Evolutionary conservation across 2,113 vertebrate genomes (phyloP), one percentile per base, ranked within the genome.

Genomic region (Thermophis baileyi): DNA sequence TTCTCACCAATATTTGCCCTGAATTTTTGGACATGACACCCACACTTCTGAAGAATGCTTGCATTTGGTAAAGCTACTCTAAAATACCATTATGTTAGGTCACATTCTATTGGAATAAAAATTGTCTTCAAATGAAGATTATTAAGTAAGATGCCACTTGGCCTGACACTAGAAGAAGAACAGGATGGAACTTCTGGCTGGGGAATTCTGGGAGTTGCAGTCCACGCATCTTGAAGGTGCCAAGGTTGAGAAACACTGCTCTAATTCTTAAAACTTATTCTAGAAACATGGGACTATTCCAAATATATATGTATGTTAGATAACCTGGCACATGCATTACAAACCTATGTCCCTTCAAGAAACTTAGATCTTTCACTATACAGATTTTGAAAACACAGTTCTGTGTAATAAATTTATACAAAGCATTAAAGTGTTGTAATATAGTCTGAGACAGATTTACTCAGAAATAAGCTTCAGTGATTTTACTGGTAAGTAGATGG

Each of bases 71-170:
- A 63, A 63, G 10, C 27, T 63, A 11, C 1, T 63, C 27, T 63
- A 63, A 30, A 63, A 63, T 14, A 60, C 57, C 57, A 27, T 60
- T 60, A 30, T 63, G 9, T 63, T 63, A 63, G 27, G 27, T 63
- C 60, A 63, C 18, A n/a, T 49, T 2, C 30, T 93, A 69, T 93
- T 92, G 90, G 91, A 54, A n/a, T 93, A 88, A 90, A 74, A 46
- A 60, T 20, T 12, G 6, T 1, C 93, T 51, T 35, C 6, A 27
- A 7, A 47, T 27, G 22, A 87, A 89, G 49, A 35, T 93, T 53
- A 93, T 35, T 92, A 3, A 0, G 18, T 35, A 94, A 53, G 81
- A 40, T 93, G 94, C 47, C 27, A 51, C 2, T 2, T 86, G 49
- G 22, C 81, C 53, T 51, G 55, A 20, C 14, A 44, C n/a, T 40